Conservation (phyloP, 2,888 invertebrate genomes). For the Phengaris alcon region DNA sequence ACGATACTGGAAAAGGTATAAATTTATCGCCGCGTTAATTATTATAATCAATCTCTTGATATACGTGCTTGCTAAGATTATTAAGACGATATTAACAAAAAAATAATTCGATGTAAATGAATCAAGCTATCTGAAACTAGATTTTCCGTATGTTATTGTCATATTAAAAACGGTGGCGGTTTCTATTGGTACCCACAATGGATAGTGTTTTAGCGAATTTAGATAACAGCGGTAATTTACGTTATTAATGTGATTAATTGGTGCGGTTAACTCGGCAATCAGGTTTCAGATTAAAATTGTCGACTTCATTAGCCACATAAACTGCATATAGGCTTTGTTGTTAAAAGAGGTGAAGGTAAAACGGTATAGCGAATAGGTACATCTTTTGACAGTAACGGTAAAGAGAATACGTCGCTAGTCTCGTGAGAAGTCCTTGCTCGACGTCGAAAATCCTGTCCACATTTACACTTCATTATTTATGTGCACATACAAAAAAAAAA, state of each 20-base stretch:
- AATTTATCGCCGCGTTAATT: too few species aligned
- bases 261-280: conserved; percentile 6
- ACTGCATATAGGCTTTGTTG: neutral
- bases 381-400: too few species aligned
- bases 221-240: conserved; percentile 21
- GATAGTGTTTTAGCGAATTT: conserved; percentile 15
- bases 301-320: neutral
- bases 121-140: neutral
- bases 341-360: too few species aligned
- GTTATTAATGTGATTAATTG: conserved; percentile 9
- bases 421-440: too few species aligned
- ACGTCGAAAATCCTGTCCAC: too few species aligned
- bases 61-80: too few species aligned
- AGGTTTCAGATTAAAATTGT: neutral
- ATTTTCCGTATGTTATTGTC: conserved; percentile 19
- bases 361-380: too few species aligned
- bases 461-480: too few species aligned
- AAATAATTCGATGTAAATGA: neutral
- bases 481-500: too few species aligned
- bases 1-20: too few species aligned
- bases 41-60: too few species aligned
- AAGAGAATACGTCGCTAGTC: too few species aligned
- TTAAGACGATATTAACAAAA: neutral
- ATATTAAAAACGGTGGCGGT: neutral
- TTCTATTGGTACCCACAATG: neutral